Percentiles rank a stretch among this genome's conserved stretches.
These are phyloP conservation scores for Amphipyra tragopoginis DNA, from an alignment of 2,888 invertebrate species.

Conservation along the genomic window DNA sequence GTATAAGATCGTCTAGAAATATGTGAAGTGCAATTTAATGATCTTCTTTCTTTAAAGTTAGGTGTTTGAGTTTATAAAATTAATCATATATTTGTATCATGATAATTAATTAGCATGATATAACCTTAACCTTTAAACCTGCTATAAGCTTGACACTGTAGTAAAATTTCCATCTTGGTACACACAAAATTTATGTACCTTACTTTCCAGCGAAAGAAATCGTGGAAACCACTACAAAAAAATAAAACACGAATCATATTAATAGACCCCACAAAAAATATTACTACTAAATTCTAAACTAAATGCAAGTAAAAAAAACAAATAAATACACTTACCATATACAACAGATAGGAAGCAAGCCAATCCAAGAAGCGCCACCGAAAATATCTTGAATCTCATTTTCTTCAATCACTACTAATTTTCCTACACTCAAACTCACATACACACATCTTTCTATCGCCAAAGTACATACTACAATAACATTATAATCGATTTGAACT, in stretches of 20 bases:
- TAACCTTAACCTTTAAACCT: too few species aligned
- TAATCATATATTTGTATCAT: too few species aligned
- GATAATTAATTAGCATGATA: too few species aligned
- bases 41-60: too few species aligned
- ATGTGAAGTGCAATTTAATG: too few species aligned
- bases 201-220: too few species aligned
- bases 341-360: constrained; percentile 4
- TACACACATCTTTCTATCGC: constrained; percentile 39
- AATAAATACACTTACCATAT: constrained; percentile 36
- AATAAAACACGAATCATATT: not conserved
- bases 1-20: too few species aligned
- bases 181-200: too few species aligned
- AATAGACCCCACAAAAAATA: not conserved
- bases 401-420: constrained; percentile 8
- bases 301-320: not conserved
- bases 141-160: too few species aligned
- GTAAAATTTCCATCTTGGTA: too few species aligned
- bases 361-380: constrained; percentile 46
- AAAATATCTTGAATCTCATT: constrained; percentile 26
- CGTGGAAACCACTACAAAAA: too few species aligned
- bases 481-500: constrained; percentile 2
- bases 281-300: not conserved
- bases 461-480: constrained; percentile 39
- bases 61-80: too few species aligned
- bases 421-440: not conserved